Evolutionary conservation across 2,888 invertebrate species (phyloP), one percentile per base, ranked within the genome.

Genomic region (Cantharis nigra): DNA sequence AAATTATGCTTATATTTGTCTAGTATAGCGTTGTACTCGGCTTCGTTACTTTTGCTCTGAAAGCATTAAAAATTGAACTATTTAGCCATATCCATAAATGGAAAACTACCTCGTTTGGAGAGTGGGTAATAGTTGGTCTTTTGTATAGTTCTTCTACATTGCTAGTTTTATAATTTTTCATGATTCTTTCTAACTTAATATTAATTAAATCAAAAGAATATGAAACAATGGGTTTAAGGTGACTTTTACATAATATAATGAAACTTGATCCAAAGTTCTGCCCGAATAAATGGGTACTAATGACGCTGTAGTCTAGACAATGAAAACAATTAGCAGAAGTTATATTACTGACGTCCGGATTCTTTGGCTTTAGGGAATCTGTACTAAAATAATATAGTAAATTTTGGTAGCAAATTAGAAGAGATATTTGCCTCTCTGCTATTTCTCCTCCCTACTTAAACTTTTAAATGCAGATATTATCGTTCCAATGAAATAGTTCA

Each of bases 1-100:
- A 93, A 93, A 7, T 92, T 91, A 71, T 89, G 89, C 82, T 89
- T 90, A 70, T 91, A 88, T 82, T 90, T 90, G 18, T 90, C 89
- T 78, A 93, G 85, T 76, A 91, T 83, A 3, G 86, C 83, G 3
- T 83, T 81, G 78, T 90, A 90, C 11, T 84, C 83, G 3, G 63
- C n/a, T 65, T 79, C 77, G 4, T 9, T n/a, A 10, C 4, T 23
- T 63, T 72, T 72, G 20, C 11, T 26, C 75, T 71, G 33, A 28
- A 14, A 62, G 16, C n/a, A 7, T n/a, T n/a, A n/a, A 49, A n/a
- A 5, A n/a, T n/a, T 49, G 2, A n/a, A 69, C 3, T 69, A 13
- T 26, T 28, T 28, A 10, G n/a, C 14, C n/a, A 9, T 69, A 4
- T 28, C 3, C 33, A 18, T 26, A 23, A 23, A 11, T 67, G 18